Conservation (phyloP, 1,140 invertebrate genomes). For the Neodiprion fabricii region DNA sequence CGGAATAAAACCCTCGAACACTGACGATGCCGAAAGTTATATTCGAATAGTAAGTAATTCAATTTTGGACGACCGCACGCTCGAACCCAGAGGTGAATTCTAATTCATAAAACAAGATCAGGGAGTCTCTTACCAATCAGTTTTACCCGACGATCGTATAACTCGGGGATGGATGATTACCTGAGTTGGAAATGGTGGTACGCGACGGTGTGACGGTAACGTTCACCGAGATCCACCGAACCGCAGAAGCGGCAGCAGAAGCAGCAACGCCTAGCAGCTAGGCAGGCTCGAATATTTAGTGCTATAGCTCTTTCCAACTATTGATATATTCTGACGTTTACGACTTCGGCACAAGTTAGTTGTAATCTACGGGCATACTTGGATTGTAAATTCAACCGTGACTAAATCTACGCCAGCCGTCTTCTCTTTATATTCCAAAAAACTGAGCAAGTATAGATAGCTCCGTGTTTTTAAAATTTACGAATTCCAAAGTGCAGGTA, state of each 20-base stretch:
- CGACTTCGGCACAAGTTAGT: conserved; percentile 49
- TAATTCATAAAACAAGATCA: conserved; percentile 1
- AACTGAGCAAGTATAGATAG: neutral
- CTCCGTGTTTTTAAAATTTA: too few species aligned
- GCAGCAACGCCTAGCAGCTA: neutral
- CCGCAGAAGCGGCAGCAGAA: too few species aligned
- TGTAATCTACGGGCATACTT: conserved; percentile 44
- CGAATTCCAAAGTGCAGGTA: too few species aligned
- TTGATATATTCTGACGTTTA: conserved; percentile 57
- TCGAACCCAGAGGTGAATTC: neutral
- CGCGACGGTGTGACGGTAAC: too few species aligned
- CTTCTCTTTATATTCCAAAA: too few species aligned
- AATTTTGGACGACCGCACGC: neutral
- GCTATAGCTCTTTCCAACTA: conserved; percentile 37
- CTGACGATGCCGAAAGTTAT: neutral
- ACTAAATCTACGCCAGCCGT: neutral
- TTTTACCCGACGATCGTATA: neutral
- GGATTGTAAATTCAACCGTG: conserved; percentile 43
- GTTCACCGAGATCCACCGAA: too few species aligned
- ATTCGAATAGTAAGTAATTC: neutral
- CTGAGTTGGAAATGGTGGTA: too few species aligned
- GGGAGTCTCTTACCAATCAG: neutral
- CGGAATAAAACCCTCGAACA: too few species aligned
- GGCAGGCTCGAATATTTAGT: conserved; percentile 36
- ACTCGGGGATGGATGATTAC: too few species aligned